Base-by-base conservation (phyloP, 2,113 vertebrate species). In the Mohoua ochrocephala region DNA sequence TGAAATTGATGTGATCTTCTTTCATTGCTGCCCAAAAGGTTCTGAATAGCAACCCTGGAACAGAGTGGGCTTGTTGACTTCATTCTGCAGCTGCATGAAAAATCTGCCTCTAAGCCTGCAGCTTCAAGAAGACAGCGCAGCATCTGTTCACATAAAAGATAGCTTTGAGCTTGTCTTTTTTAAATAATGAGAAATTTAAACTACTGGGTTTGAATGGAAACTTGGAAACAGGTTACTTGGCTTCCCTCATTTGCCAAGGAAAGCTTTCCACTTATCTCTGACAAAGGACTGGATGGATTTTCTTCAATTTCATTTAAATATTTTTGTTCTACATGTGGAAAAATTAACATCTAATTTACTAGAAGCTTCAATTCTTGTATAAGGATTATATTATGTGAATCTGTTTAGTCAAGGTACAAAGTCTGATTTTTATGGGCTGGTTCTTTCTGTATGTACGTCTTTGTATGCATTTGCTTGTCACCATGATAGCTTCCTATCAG, bases 71-170 rank as follows among this genome's bases (percentile, higher is more conserved):
- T 94, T 95, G 87, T 95, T 97, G 92, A 75, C 64, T 95, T 90
- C 47, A 39, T 84, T 91, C 88, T 94, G 95, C 96, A 96, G 95
- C 96, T 97, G 96, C 93, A 74, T 90, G 71, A 93, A 85, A 91
- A 96, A 95, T 93, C 75, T 94, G 88, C 56, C 79, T 86, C 79
- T 95, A 65, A 90, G 68, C 90, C 71, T 80, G 71, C 52, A 89
- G 92, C 71, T 90, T 86, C 92, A 78, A 80, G 92, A 91, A 93
- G 68, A 95, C 88, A 96, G 85, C 9, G 0, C 85, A 89, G 93
- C 90, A 84, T 96, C 92, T 96, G 95, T 96, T 95, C 85, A 74
- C 67, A 88, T 80, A 83, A 82, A 96, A 86, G 75, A 82, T 31
- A 82, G 86, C 91, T 95, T 93, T 96, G 78, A 81, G 71, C 65